phyloP scores from a whole-genome alignment of 2,797 vertebrate genomes.

The Sebastes hubbsi region DNA sequence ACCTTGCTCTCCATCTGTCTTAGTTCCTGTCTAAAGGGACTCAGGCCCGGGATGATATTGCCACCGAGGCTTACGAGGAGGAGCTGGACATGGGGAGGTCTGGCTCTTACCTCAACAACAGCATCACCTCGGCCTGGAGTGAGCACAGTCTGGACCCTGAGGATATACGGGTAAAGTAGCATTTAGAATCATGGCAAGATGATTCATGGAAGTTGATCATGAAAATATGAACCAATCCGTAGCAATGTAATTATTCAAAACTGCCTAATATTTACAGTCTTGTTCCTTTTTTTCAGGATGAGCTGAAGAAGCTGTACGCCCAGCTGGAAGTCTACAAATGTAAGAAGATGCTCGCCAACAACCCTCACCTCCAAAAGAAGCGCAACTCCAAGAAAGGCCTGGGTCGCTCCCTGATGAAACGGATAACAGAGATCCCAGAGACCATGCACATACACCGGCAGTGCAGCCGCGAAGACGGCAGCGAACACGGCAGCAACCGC shows the following conservation, averaged over 20 bases:
- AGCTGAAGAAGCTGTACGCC: conserved; percentile 96
- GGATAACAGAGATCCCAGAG: conserved; percentile 98
- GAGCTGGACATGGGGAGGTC: conserved; percentile 97
- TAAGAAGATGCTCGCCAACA: conserved; percentile 99
- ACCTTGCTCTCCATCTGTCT: conserved; percentile 27
- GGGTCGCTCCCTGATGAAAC: conserved; percentile 94
- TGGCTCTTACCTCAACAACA: conserved; percentile 97
- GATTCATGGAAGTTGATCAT: not conserved
- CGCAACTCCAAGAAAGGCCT: conserved; percentile 98
- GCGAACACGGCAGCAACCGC: conserved; percentile 87
- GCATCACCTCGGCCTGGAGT: conserved; percentile 98
- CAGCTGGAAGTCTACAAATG: conserved; percentile 97
- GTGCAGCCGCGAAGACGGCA: conserved; percentile 91
- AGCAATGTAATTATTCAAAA: not conserved
- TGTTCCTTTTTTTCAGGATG: conserved; percentile 83
- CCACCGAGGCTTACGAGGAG: conserved; percentile 97
- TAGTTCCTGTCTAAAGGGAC: conserved; percentile 95
- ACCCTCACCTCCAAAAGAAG: conserved; percentile 98
- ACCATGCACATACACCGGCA: conserved; percentile 94
- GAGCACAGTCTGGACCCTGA: conserved; percentile 98
- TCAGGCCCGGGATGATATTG: conserved; percentile 95
- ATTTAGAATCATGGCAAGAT: not conserved
- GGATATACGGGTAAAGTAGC: conserved; percentile 90
- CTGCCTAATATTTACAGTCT: not conserved
- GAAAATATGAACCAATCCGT: not conserved